These are phyloP conservation scores for Tinea trinotella DNA, from an alignment of 2,888 invertebrate species.

Conservation along the genomic window DNA sequence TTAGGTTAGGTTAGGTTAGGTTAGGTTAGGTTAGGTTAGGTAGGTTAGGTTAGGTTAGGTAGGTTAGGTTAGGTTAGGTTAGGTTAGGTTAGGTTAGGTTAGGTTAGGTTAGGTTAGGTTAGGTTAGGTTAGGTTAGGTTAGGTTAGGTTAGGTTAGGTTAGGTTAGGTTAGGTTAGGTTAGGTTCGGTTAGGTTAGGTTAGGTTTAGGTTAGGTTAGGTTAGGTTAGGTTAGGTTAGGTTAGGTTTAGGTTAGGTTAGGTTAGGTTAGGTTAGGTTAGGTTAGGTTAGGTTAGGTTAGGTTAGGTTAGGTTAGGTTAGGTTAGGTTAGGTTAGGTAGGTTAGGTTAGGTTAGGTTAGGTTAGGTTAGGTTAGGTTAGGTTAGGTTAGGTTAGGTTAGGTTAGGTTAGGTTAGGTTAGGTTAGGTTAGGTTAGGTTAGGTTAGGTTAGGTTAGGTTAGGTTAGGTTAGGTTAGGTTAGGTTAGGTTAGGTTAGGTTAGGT, in stretches of 20 bases:
- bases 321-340: not conserved
- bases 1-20: too few relatives aligned
- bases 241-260: too few relatives aligned
- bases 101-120: conserved; percentile 16
- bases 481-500: conserved; percentile 10
- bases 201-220: conserved; percentile 10
- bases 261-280: conserved; percentile 6
- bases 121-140: conserved; percentile 22
- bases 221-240: conserved; percentile 20
- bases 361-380: conserved; percentile 25
- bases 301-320: conserved; percentile 20
- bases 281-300: conserved; percentile 12
- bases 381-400: conserved; percentile 26
- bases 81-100: not conserved
- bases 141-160: conserved; percentile 17
- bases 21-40: too few relatives aligned
- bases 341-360: too few relatives aligned
- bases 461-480: conserved; percentile 12
- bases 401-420: conserved; percentile 27
- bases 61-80: conserved; percentile 7
- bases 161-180: conserved; percentile 7
- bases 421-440: conserved; percentile 28
- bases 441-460: conserved; percentile 27
- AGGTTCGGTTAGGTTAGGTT: too few relatives aligned
- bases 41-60: too few relatives aligned